A percentile compares a stretch with the other conserved stretches of the same genome.
These are phyloP conservation scores for Saccopteryx leptura DNA, from an alignment of 2,113 vertebrate species.

Conservation along the genomic window DNA sequence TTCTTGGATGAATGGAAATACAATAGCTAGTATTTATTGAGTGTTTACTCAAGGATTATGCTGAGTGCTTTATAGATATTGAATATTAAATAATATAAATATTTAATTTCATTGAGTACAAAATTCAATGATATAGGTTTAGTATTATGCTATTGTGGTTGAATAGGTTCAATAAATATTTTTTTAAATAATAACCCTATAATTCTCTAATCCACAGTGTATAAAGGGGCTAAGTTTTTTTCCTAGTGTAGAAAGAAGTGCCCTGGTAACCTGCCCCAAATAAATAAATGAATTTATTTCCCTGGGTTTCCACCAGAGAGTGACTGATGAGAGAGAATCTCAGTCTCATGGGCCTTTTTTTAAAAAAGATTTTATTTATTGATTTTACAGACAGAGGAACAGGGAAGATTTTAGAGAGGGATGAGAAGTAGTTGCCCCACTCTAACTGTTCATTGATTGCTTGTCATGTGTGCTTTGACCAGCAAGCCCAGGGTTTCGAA, in stretches of 20 bases:
- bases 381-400: too few relatives aligned
- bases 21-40: conserved; percentile 5
- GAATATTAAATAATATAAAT: too few relatives aligned
- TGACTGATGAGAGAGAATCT: conserved; percentile 61
- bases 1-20: not conserved
- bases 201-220: not conserved
- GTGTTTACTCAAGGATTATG: not conserved
- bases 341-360: not conserved
- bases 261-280: not conserved
- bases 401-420: too few relatives aligned
- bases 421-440: too few relatives aligned
- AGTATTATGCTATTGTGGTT: conserved; percentile 20
- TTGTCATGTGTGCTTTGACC: too few relatives aligned
- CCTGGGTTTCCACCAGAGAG: conserved; percentile 9
- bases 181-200: conserved; percentile 28
- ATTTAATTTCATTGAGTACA: not conserved
- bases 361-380: too few relatives aligned
- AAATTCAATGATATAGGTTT: not conserved
- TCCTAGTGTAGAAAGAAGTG: not conserved
- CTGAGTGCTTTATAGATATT: not conserved
- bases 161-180: conserved; percentile 12
- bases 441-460: too few relatives aligned
- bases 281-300: conserved; percentile 63
- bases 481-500: too few relatives aligned
- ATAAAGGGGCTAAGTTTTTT: conserved; percentile 36